These are phyloP conservation scores for Hirtodrosophila alboralis DNA, from an alignment of 2,888 invertebrate genomes.

Conservation along the genomic window DNA sequence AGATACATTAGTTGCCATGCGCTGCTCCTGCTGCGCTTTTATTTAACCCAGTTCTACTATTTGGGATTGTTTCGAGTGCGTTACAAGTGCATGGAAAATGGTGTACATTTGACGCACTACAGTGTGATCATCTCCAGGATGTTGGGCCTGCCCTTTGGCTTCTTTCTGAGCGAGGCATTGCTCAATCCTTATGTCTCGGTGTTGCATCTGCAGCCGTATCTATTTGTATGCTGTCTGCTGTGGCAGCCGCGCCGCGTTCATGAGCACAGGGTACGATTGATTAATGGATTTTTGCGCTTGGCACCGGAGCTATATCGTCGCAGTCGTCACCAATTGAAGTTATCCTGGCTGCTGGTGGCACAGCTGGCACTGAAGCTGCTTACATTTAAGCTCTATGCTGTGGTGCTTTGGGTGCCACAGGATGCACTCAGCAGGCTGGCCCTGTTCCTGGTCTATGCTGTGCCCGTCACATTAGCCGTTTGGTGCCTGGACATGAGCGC, in stretches of 20 bases:
- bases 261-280: constrained; percentile 27
- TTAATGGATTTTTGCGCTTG: constrained; percentile 43
- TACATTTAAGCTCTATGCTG: constrained; percentile 31
- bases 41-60: constrained; percentile 47
- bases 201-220: constrained; percentile 49
- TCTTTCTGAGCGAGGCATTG: constrained; percentile 29
- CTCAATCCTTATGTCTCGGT: constrained; percentile 31
- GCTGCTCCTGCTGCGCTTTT: constrained; percentile 54
- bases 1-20: constrained; percentile 53
- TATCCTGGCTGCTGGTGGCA: constrained; percentile 49
- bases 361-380: constrained; percentile 44
- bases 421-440: neutral
- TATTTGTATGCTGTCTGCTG: constrained; percentile 50
- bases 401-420: neutral
- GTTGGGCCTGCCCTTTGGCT: constrained; percentile 34
- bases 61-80: constrained; percentile 52
- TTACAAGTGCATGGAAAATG: constrained; percentile 30
- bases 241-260: constrained; percentile 36
- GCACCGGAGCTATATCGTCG: constrained; percentile 34
- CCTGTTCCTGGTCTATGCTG: constrained; percentile 5
- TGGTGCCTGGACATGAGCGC: constrained; percentile 50
- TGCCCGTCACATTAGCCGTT: constrained; percentile 45
- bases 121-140: constrained; percentile 53
- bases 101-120: constrained; percentile 44
- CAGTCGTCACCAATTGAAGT: constrained; percentile 27